A percentile compares a stretch with the other conserved stretches of the same genome.
Evolutionary conservation across 2,113 vertebrate species (phyloP).

Genomic region (Ancistrus triradiatus): DNA sequence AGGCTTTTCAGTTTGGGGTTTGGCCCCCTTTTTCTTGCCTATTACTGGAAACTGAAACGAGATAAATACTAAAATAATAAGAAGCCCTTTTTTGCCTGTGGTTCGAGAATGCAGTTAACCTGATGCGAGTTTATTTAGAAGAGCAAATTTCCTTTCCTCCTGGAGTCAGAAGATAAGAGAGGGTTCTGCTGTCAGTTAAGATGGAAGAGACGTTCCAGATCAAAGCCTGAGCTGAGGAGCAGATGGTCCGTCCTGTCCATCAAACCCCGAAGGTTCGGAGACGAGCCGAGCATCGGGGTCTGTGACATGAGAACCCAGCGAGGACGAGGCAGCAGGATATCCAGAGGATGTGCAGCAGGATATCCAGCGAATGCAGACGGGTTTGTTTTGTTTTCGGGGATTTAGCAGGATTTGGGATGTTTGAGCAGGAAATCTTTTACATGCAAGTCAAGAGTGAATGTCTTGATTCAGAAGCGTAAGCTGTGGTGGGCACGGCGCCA

Average conservation of each 20-base stretch:
- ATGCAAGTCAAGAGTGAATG: too few relatives aligned
- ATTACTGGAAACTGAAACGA: too few relatives aligned
- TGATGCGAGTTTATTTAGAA: background rate
- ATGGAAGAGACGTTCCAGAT: slow-evolving; percentile 25
- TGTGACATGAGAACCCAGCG: background rate
- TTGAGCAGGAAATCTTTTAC: background rate
- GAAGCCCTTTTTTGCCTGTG: too few relatives aligned
- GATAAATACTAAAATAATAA: too few relatives aligned
- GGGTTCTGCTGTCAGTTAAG: background rate
- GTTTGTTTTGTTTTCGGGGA: background rate
- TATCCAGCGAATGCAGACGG: background rate
- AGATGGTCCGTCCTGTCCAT: slow-evolving; percentile 39
- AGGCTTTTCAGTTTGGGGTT: too few relatives aligned
- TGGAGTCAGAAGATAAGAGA: slow-evolving; percentile 8
- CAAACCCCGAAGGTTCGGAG: slow-evolving; percentile 20
- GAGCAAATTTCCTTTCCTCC: too few relatives aligned
- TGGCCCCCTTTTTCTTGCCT: too few relatives aligned
- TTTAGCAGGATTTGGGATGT: background rate
- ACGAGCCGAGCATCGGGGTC: slow-evolving; percentile 7
- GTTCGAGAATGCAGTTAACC: too few relatives aligned
- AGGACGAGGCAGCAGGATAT: slow-evolving; percentile 16
- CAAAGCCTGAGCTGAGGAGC: slow-evolving; percentile 33
- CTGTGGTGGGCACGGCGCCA: too few relatives aligned
- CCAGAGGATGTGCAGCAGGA: slow-evolving; percentile 28
- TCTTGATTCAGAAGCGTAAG: too few relatives aligned